Evolutionary conservation across 2,797 vertebrate species (phyloP).

Genomic region (Diceros bicornis): DNA sequence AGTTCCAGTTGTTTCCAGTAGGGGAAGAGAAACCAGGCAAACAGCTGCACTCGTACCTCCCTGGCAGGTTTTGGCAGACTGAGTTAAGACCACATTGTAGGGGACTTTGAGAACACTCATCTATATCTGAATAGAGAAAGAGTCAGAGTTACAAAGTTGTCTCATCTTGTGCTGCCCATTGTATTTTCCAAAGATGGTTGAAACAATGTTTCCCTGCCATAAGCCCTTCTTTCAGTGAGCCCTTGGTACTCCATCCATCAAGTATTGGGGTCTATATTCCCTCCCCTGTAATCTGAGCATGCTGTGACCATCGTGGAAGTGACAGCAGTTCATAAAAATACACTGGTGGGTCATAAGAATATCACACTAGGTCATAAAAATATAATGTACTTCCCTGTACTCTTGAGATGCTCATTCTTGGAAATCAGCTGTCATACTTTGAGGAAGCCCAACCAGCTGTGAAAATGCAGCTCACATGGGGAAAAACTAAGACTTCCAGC

Average conservation of each 20-base stretch:
- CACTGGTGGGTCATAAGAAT: background rate
- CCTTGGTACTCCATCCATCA: too few relatives aligned
- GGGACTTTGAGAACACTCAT: conserved; percentile 53
- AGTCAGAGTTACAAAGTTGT: too few relatives aligned
- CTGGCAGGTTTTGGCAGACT: background rate
- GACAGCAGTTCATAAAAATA: background rate
- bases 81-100: background rate
- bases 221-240: background rate
- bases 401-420: background rate
- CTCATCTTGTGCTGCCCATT: background rate
- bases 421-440: fast-evolving
- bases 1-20: background rate
- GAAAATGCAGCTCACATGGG: background rate
- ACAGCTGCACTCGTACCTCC: conserved; percentile 60
- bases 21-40: conserved; percentile 52
- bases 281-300: background rate
- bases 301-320: background rate
- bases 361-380: too few relatives aligned
- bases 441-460: background rate
- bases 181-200: background rate
- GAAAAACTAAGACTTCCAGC: background rate
- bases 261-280: fast-evolving
- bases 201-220: background rate
- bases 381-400: too few relatives aligned
- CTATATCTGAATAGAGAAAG: conserved; percentile 41